Evolutionary conservation across 2,888 invertebrate species (phyloP).

Genomic region (Petrolisthes cinctipes): DNA sequence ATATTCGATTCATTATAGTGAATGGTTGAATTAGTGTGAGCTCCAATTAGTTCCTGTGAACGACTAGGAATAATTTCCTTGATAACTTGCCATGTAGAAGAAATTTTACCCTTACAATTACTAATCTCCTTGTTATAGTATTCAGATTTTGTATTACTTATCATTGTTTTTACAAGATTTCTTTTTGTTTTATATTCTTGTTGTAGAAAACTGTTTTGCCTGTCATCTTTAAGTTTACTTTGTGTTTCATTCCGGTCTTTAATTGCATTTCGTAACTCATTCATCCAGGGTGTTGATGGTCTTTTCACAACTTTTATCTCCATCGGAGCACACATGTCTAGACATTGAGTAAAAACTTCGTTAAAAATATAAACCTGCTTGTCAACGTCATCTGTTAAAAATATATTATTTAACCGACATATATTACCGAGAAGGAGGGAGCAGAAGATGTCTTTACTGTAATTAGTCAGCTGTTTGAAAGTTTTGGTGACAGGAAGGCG

Average conservation of each 20-base stretch:
- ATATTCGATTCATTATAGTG: background rate
- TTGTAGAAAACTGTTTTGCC: background rate
- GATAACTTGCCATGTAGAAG: background rate
- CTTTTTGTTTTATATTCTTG: background rate
- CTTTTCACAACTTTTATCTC: no score
- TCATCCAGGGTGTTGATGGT: no score
- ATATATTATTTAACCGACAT: no score
- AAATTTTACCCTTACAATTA: background rate
- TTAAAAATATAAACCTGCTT: no score
- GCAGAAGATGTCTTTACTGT: no score
- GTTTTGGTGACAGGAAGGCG: no score
- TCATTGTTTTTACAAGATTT: background rate
- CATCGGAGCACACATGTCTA: no score
- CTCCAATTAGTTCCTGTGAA: slow-evolving; percentile 1
- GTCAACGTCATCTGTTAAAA: no score
- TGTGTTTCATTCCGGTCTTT: background rate
- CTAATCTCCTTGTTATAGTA: background rate
- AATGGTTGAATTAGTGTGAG: background rate
- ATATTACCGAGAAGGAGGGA: no score
- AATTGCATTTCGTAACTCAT: background rate
- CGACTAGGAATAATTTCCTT: background rate
- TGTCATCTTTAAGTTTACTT: background rate
- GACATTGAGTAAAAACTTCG: no score
- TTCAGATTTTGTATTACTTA: background rate
- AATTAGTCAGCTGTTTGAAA: no score